Conservation (phyloP, 2,888 invertebrate species). For the Eupsilia transversa region DNA sequence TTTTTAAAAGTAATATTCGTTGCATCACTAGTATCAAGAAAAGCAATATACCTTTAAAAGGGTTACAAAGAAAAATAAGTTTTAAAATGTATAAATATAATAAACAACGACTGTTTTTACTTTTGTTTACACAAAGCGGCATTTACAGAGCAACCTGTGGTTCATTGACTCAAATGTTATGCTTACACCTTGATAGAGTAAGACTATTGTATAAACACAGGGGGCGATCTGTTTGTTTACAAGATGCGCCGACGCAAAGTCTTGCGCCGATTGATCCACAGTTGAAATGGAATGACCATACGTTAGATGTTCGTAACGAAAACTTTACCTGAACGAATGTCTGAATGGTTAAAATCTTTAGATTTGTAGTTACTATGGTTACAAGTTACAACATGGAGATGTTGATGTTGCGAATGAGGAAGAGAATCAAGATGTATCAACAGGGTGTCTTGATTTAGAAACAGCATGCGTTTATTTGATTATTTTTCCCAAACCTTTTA, state of each 20-base stretch:
- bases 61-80: constrained; percentile 54
- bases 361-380: constrained; percentile 13
- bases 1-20: too few species aligned
- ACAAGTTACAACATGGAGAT: too few species aligned
- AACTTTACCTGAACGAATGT: constrained; percentile 35
- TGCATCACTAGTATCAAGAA: too few species aligned
- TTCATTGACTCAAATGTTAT: constrained; percentile 86
- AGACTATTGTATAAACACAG: constrained; percentile 71
- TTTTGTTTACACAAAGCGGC: constrained; percentile 79
- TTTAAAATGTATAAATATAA: constrained; percentile 68
- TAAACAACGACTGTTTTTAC: constrained; percentile 67
- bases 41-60: constrained; percentile 48
- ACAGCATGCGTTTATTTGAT: not conserved
- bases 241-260: constrained; percentile 67
- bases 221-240: constrained; percentile 71
- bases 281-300: constrained; percentile 49
- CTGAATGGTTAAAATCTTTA: constrained; percentile 32
- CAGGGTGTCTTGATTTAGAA: not conserved
- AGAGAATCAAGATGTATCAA: not conserved
- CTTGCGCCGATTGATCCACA: constrained; percentile 71
- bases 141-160: constrained; percentile 83
- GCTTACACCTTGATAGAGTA: constrained; percentile 84
- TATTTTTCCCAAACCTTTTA: not conserved
- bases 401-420: not conserved
- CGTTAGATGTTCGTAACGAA: constrained; percentile 39